Percentiles rank a stretch among this genome's conserved stretches.
phyloP scores from a whole-genome alignment of 2,113 vertebrate species.

The Pyrgilauda ruficollis region DNA sequence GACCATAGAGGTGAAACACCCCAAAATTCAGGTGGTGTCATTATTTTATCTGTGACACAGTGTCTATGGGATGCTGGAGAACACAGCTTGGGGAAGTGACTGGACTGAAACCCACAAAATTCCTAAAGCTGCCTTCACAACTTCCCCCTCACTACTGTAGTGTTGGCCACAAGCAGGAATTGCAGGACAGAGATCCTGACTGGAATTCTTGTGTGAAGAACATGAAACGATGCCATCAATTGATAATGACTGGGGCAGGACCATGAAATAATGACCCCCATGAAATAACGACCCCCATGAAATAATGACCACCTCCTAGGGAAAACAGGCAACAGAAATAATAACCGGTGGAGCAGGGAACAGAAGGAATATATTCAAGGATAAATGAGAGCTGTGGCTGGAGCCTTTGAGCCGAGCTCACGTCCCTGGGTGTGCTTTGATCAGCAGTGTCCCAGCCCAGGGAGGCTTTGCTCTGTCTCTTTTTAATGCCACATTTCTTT shows the following conservation, averaged over 20 bases:
- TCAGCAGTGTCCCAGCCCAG: not conserved
- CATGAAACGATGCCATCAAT: not conserved
- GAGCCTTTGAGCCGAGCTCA: not conserved
- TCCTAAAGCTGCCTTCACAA: fast-evolving
- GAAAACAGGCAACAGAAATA: not conserved
- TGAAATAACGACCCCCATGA: not conserved
- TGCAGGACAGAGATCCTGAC: not conserved
- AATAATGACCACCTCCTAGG: not conserved
- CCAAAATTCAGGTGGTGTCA: not conserved
- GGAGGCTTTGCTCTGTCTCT: not conserved
- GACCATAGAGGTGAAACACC: fast-evolving
- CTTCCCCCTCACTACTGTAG: not conserved
- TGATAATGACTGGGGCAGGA: not conserved
- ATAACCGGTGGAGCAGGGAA: not conserved
- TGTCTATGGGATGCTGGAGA: not conserved
- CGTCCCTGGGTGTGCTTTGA: not conserved
- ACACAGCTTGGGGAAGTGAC: not conserved
- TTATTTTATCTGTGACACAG: not conserved
- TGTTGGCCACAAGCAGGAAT: fast-evolving
- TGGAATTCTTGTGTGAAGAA: not conserved
- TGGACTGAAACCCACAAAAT: not conserved
- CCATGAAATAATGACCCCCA: not conserved
- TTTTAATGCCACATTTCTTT: not conserved
- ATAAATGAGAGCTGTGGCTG: not conserved
- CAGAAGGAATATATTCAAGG: not conserved